A percentile compares a stretch with the other conserved stretches of the same genome.
Evolutionary conservation across 2,797 vertebrate genomes (phyloP).

Genomic region (Odontamblyopus rebecca): DNA sequence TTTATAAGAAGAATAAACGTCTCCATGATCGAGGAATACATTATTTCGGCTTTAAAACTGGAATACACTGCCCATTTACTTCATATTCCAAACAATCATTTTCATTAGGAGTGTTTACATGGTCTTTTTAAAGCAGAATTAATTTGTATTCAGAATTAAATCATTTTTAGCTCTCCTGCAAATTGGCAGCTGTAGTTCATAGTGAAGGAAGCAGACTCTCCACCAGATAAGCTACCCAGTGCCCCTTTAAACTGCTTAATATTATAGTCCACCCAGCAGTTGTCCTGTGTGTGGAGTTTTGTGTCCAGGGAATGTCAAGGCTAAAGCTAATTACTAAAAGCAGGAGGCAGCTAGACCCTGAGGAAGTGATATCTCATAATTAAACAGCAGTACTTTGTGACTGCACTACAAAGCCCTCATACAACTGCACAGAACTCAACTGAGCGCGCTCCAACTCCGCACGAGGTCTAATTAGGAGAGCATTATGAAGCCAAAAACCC

Average conservation of each 20-base stretch:
- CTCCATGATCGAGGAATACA: too few relatives aligned
- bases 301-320: slow-evolving; percentile 35
- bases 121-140: too few relatives aligned
- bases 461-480: slow-evolving; percentile 45
- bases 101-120: too few relatives aligned
- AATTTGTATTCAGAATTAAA: too few relatives aligned
- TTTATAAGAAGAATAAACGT: too few relatives aligned
- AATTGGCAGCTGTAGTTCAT: too few relatives aligned
- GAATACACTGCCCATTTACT: too few relatives aligned
- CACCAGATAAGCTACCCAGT: too few relatives aligned
- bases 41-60: too few relatives aligned
- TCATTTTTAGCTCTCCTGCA: too few relatives aligned
- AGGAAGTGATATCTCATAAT: slow-evolving; percentile 55
- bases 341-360: slow-evolving; percentile 22
- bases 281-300: slow-evolving; percentile 8
- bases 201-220: too few relatives aligned
- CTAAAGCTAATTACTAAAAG: slow-evolving; percentile 3
- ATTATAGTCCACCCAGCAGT: background rate
- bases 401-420: slow-evolving; percentile 24
- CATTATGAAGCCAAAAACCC: slow-evolving; percentile 23
- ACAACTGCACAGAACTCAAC: slow-evolving; percentile 12
- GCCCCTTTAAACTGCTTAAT: background rate
- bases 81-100: too few relatives aligned
- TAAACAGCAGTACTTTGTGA: slow-evolving; percentile 52
- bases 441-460: slow-evolving; percentile 40